Evolutionary conservation across 2,888 invertebrate species (phyloP), one percentile per base, ranked within the genome.

Genomic region (Malachius bipustulatus): DNA sequence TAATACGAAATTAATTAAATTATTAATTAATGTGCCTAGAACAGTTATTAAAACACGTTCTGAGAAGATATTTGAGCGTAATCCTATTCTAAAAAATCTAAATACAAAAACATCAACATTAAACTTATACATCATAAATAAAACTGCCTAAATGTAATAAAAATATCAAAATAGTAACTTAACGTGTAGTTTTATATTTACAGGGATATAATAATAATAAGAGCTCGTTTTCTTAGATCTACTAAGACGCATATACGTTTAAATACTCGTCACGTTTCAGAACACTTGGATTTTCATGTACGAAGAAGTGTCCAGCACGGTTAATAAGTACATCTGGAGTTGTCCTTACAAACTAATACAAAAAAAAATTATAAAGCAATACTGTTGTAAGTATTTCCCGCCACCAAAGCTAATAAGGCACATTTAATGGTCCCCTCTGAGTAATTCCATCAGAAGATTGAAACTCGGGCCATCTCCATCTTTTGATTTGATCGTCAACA

Each of bases 401-500:
- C 57, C 59, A 60, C 60, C 60, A 52, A 57, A 55, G 56, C 57
- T 55, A 53, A 54, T 57, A 56, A 56, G 55, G 56, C 56, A 56
- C 56, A 40, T 75, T 43, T 52, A 89, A 67, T 90, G 90, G 69
- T 91, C 90, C 54, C 93, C 93, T 54, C 91, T 73, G 44, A 96
- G 69, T 39, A 96, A 73, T 69, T 96, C 96, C 84, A 94, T 90
- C 47, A 96, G 75, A 51, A 96, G 73, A 64, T 94, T 93, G 70
- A 93, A 94, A 57, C 84, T 83, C 40, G 83, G 81, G 37, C 85
- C 83, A 54, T 89, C 88, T 40, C 88, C 87, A 47, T 91, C 88
- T 62, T 88, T 85, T 47, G 81, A 79, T 64, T 85, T 85, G 52
- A 79, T 78, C 9, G 79, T 77, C 49, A 93, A 69, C 78, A 91